Evolutionary conservation across 2,797 vertebrate genomes (phyloP).

Genomic region (Liasis olivaceus): DNA sequence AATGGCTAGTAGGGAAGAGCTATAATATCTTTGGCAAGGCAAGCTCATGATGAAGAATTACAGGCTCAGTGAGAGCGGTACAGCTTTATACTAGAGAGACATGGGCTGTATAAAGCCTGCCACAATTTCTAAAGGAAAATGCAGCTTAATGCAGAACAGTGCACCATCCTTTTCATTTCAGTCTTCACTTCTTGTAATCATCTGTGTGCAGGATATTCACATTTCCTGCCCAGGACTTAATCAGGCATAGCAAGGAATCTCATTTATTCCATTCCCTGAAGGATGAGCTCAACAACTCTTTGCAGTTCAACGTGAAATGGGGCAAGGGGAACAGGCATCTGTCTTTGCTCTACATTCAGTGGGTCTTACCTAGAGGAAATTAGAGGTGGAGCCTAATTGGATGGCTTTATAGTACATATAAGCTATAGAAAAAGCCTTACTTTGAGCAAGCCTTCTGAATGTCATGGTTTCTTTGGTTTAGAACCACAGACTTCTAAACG

Average conservation of each 20-base stretch:
- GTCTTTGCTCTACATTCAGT: neutral
- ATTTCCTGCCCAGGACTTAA: constrained; percentile 49
- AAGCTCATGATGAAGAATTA: neutral
- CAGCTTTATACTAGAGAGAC: constrained; percentile 27
- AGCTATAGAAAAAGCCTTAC: too few species aligned
- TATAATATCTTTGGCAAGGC: constrained; percentile 14
- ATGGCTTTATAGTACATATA: neutral
- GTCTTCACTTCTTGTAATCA: constrained; percentile 16
- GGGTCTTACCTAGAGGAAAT: neutral
- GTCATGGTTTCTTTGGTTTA: neutral
- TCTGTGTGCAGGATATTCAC: constrained; percentile 18
- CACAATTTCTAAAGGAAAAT: constrained; percentile 43
- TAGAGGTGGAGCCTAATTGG: neutral
- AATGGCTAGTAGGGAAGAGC: neutral
- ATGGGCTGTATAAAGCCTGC: constrained; percentile 26
- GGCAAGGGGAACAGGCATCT: neutral
- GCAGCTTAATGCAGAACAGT: constrained; percentile 43
- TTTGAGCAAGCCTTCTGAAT: neutral
- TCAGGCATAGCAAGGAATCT: constrained; percentile 35
- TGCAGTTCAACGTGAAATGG: neutral
- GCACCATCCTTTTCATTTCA: constrained; percentile 33
- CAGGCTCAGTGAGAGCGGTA: constrained; percentile 7
- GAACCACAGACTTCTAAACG: neutral
- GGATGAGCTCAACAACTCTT: constrained; percentile 26
- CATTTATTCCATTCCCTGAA: constrained; percentile 44